Evolutionary conservation across 2,888 invertebrate species (phyloP).

Genomic region (Antheraea yamamai): DNA sequence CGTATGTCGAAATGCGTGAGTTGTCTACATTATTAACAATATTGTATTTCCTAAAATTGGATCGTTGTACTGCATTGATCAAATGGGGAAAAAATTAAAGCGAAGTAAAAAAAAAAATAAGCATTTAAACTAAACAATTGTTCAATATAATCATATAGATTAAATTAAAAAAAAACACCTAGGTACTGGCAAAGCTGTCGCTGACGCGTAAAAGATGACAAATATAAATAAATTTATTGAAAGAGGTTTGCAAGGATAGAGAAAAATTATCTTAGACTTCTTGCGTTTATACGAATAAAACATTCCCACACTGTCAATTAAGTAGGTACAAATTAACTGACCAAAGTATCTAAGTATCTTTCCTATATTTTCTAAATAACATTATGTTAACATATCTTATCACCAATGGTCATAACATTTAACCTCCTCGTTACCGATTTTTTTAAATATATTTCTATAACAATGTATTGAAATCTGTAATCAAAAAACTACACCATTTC

Average conservation of each 20-base stretch:
- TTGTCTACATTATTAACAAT: conserved; percentile 14
- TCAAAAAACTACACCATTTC: too few species aligned
- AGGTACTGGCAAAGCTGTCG: too few species aligned
- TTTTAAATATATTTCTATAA: background rate
- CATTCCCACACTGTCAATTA: background rate
- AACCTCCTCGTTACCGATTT: background rate
- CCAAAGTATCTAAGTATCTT: background rate
- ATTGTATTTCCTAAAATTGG: background rate
- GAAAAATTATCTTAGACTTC: background rate
- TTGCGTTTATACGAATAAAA: background rate
- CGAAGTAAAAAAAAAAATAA: too few species aligned
- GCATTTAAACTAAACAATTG: too few species aligned
- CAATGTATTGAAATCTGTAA: background rate
- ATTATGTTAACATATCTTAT: background rate
- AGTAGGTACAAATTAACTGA: background rate
- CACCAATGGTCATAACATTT: background rate
- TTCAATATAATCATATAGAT: too few species aligned
- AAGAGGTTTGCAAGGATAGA: background rate
- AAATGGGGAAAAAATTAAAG: background rate
- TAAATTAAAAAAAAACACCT: too few species aligned
- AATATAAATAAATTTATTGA: too few species aligned
- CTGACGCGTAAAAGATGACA: too few species aligned
- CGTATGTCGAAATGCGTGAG: background rate
- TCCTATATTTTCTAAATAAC: background rate
- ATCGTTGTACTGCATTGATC: background rate